A percentile compares a stretch with the other conserved stretches of the same genome.
Evolutionary conservation across 2,797 vertebrate genomes (phyloP).

Genomic region (Acipenser oxyrinchus): DNA sequence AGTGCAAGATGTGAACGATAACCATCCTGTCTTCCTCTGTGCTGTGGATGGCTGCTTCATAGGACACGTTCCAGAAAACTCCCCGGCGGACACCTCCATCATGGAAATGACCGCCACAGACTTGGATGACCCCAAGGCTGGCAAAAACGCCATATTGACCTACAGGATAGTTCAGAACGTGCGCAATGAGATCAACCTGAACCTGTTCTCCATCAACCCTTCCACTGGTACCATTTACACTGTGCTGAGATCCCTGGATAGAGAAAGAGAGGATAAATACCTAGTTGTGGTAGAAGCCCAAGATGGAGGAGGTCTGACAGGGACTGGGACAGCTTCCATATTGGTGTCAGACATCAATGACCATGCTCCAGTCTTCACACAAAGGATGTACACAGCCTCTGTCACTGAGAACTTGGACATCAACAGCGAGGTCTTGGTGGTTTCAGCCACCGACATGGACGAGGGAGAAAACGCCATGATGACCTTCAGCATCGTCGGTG

Average conservation of each 20-base stretch:
- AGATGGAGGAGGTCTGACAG: conserved; percentile 74
- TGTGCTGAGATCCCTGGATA: conserved; percentile 66
- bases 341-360: conserved; percentile 76
- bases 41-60: conserved; percentile 62
- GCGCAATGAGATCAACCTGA: conserved; percentile 76
- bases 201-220: conserved; percentile 76
- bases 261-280: conserved; percentile 67
- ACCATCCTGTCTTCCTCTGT: conserved; percentile 72
- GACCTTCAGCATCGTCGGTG: conserved; percentile 73
- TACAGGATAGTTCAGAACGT: conserved; percentile 78
- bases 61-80: conserved; percentile 69
- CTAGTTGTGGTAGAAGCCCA: conserved; percentile 74
- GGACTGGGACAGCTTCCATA: conserved; percentile 79
- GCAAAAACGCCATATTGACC: conserved; percentile 64
- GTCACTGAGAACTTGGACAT: conserved; percentile 67
- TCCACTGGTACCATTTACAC: conserved; percentile 73
- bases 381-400: conserved; percentile 60
- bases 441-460: conserved; percentile 73
- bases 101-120: conserved; percentile 82
- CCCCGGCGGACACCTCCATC: conserved; percentile 70
- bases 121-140: conserved; percentile 71
- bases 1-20: conserved; percentile 76
- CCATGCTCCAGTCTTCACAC: conserved; percentile 74
- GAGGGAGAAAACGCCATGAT: conserved; percentile 74
- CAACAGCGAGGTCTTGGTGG: conserved; percentile 65